These are phyloP conservation scores for Meiosimyza decipiens DNA, from an alignment of 2,888 invertebrate species.

Conservation along the genomic window DNA sequence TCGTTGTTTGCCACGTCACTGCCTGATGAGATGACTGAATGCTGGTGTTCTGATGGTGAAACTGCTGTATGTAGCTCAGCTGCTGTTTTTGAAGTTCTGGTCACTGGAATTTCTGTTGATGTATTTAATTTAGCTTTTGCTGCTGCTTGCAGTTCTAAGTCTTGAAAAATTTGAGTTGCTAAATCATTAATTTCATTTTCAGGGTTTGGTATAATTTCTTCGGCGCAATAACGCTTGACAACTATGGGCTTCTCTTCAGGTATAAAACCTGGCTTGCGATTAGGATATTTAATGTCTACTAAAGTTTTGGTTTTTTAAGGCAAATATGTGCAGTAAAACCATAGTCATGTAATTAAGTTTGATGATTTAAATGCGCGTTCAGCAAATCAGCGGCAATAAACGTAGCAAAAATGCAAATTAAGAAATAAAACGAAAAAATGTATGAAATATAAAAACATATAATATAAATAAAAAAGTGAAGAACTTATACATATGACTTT, in stretches of 20 bases:
- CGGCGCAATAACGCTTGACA: slow-evolving; percentile 14
- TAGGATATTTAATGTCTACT: neutral
- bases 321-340: neutral
- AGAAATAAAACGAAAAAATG: slow-evolving; percentile 3
- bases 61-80: neutral
- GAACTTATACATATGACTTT: no score
- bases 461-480: no score
- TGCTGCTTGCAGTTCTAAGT: slow-evolving; percentile 1
- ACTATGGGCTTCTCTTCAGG: slow-evolving; percentile 15
- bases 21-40: neutral
- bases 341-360: neutral
- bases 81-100: neutral
- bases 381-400: slow-evolving; percentile 1
- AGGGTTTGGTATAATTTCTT: slow-evolving; percentile 17
- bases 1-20: neutral
- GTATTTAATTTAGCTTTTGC: neutral
- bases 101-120: neutral
- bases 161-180: slow-evolving; percentile 21
- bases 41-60: neutral
- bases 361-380: neutral
- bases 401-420: neutral
- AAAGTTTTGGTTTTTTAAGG: neutral
- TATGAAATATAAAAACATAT: neutral
- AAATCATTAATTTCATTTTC: slow-evolving; percentile 21
- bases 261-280: slow-evolving; percentile 12